Base-by-base conservation (phyloP, 2,797 vertebrate species). In the Leptodactylus fallax region DNA sequence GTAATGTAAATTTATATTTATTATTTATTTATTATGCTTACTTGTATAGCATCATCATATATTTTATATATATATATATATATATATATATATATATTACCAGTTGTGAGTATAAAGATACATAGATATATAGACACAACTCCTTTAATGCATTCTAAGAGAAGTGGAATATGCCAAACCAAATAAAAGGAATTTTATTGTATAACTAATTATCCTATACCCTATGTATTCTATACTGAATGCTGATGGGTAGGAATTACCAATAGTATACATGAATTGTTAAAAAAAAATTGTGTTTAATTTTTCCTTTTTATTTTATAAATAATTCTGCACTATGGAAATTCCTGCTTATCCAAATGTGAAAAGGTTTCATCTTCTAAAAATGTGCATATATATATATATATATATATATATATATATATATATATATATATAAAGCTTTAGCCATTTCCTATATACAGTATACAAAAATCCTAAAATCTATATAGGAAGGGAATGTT, bases 401-500 rank as follows among this genome's bases (percentile, higher is more conserved):
- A 58, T 6, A 58, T 6, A 58, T 58, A 23, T 8, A 63, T 63
- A 23, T 10, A 53, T 61, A 61, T 21, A 61, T 61, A 61, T 8
- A 61, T 61, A 61, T 21, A 61, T 61, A 61, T 21, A 61, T 61
- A 65, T 10, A 65, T 65, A 65, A 1, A 19, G 2, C 16, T 45
- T 36, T 36, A 4, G 36, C 36, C 7, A 10, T 19, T 74, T 53
- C 7, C 10, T 61, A 7, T 16, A 53, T n/a, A 12, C 36, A n/a
- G n/a, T n/a, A 51, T 27, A 3, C 5, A 27, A 53, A 27, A 27
- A 76, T 47, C 45, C 36, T 47, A 47, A 49, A 11, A 19, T 49
- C 45, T 51, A 51, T 65, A 45, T 45, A 69, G 14, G 80, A 67
- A 78, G 11, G 78, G 76, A 12, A 49, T 45, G 81, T 85, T 25